Conservation (phyloP, 2,888 invertebrate genomes). For the Andrena camellia region DNA sequence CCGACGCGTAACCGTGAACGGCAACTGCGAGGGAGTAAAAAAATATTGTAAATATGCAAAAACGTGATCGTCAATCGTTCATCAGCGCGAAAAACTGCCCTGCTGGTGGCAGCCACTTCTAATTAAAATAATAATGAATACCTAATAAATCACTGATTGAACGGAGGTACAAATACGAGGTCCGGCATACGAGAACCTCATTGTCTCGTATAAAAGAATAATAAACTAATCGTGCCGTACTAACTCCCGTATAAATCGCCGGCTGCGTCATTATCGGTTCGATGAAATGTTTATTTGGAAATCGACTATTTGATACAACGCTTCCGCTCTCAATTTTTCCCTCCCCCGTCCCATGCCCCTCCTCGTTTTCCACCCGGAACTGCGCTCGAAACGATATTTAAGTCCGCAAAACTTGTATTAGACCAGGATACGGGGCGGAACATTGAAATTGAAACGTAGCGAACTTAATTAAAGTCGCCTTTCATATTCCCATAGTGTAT, state of each 20-base stretch:
- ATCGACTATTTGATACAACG: slow-evolving; percentile 42
- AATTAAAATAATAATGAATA: slow-evolving; percentile 80
- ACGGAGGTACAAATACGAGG: slow-evolving; percentile 66
- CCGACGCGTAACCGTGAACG: slow-evolving; percentile 2
- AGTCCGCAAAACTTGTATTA: neutral
- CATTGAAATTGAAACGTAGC: neutral
- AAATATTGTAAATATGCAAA: slow-evolving; percentile 65
- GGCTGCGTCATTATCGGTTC: slow-evolving; percentile 68
- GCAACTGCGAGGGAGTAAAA: slow-evolving; percentile 6
- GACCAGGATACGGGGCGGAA: neutral
- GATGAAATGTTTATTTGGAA: slow-evolving; percentile 71
- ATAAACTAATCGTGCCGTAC: slow-evolving; percentile 73
- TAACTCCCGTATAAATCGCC: slow-evolving; percentile 68
- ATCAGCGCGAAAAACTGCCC: slow-evolving; percentile 43
- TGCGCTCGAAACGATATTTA: neutral
- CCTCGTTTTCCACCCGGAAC: neutral
- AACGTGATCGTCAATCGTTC: slow-evolving; percentile 36
- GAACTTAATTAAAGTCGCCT: neutral
- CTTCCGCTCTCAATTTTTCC: slow-evolving; percentile 36
- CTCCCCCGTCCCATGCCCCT: neutral
- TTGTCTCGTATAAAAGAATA: slow-evolving; percentile 78
- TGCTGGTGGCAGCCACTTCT: slow-evolving; percentile 13
- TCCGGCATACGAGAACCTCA: slow-evolving; percentile 73
- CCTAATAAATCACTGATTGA: slow-evolving; percentile 80
- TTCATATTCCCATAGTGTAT: neutral